These are phyloP conservation scores for Charina bottae DNA, from an alignment of 2,113 vertebrate genomes.

Conservation along the genomic window DNA sequence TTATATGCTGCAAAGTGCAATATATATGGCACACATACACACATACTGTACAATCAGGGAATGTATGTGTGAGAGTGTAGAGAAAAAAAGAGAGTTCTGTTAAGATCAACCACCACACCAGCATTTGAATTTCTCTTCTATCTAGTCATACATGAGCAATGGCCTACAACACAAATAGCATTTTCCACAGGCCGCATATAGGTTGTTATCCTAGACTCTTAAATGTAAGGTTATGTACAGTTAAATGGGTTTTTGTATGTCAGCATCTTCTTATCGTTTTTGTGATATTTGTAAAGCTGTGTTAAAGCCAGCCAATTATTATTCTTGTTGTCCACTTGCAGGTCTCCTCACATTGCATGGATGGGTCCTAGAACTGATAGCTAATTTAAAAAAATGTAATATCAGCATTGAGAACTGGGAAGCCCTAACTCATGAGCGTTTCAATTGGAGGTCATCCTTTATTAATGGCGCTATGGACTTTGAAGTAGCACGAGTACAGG, in stretches of 20 bases:
- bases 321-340: neutral
- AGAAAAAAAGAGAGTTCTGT: neutral
- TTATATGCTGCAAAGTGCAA: neutral
- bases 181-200: neutral
- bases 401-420: too few relatives aligned
- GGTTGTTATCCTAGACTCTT: neutral
- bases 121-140: neutral
- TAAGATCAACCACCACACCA: neutral
- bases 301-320: neutral
- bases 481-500: too few relatives aligned
- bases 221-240: neutral
- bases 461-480: too few relatives aligned
- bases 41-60: neutral
- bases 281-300: neutral
- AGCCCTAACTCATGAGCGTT: too few relatives aligned
- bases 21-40: neutral
- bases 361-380: neutral
- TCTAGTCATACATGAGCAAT: neutral
- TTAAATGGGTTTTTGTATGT: neutral
- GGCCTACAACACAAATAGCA: neutral
- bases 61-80: neutral
- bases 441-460: too few relatives aligned
- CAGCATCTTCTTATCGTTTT: neutral
- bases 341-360: neutral
- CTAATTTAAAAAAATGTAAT: too few relatives aligned